These are phyloP conservation scores for Drosophila prostipennis DNA, from an alignment of 2,888 invertebrate genomes.

Conservation along the genomic window DNA sequence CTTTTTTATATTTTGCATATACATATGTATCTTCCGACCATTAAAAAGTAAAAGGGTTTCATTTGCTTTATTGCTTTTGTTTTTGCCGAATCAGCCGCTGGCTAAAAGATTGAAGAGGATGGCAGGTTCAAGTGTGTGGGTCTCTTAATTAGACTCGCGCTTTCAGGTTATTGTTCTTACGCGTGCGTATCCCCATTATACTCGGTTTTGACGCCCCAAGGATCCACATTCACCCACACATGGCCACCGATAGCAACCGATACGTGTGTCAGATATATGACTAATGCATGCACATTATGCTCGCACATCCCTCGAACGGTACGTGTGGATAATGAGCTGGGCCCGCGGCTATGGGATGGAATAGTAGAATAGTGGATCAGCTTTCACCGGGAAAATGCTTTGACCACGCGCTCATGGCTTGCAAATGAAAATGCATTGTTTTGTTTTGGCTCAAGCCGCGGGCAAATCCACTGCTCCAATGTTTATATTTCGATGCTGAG, in stretches of 20 bases:
- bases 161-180: conserved; percentile 63
- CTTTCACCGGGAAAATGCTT: conserved; percentile 13
- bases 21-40: not conserved
- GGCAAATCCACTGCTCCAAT: conserved; percentile 7
- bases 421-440: conserved; percentile 41
- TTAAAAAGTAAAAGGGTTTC: not conserved
- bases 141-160: conserved; percentile 61
- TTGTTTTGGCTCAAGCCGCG: conserved; percentile 22
- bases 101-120: conserved; percentile 6
- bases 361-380: conserved; percentile 10
- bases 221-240: conserved; percentile 16
- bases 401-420: conserved; percentile 25
- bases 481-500: conserved; percentile 9
- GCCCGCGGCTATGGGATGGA: conserved; percentile 19
- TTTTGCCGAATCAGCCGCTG: conserved; percentile 8
- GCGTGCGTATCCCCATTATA: conserved; percentile 68
- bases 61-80: conserved; percentile 8
- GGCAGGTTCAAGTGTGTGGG: conserved; percentile 35
- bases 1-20: not conserved
- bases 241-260: conserved; percentile 27
- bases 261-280: conserved; percentile 70
- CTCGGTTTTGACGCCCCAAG: conserved; percentile 41
- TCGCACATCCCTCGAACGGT: not conserved
- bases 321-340: conserved; percentile 40
- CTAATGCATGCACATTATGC: conserved; percentile 72